A percentile compares a stretch with the other conserved stretches of the same genome.
These are phyloP conservation scores for Psephotus haematonotus DNA, from an alignment of 2,113 vertebrate genomes.

Conservation along the genomic window DNA sequence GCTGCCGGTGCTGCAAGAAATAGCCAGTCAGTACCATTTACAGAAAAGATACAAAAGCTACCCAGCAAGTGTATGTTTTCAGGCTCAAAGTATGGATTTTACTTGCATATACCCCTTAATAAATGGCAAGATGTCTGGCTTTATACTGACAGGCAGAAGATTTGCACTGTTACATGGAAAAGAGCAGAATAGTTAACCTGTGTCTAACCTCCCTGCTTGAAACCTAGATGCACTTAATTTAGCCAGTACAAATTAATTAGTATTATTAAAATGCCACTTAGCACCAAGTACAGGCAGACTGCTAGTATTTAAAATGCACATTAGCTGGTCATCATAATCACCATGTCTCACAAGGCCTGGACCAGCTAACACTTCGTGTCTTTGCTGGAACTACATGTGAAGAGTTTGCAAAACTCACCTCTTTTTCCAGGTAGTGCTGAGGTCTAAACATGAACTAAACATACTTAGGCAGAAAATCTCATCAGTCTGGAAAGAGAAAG, in stretches of 20 bases:
- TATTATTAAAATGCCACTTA: slow-evolving; percentile 47
- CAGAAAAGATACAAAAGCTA: background rate
- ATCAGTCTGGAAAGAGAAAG: background rate
- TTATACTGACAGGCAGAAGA: background rate
- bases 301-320: background rate
- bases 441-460: background rate
- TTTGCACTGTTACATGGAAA: background rate
- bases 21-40: background rate
- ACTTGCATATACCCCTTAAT: background rate
- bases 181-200: slow-evolving; percentile 2
- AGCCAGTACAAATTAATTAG: slow-evolving; percentile 25
- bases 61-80: background rate
- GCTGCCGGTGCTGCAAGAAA: background rate
- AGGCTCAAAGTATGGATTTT: background rate
- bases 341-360: background rate
- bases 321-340: background rate
- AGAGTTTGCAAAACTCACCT: background rate
- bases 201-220: background rate
- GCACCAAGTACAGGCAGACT: background rate
- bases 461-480: background rate
- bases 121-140: background rate
- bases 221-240: background rate
- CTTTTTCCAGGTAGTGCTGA: background rate
- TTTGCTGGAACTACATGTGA: background rate
- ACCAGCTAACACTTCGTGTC: background rate